These are phyloP conservation scores for Phorcus lineatus DNA, from an alignment of 2,888 invertebrate genomes.

Conservation along the genomic window DNA sequence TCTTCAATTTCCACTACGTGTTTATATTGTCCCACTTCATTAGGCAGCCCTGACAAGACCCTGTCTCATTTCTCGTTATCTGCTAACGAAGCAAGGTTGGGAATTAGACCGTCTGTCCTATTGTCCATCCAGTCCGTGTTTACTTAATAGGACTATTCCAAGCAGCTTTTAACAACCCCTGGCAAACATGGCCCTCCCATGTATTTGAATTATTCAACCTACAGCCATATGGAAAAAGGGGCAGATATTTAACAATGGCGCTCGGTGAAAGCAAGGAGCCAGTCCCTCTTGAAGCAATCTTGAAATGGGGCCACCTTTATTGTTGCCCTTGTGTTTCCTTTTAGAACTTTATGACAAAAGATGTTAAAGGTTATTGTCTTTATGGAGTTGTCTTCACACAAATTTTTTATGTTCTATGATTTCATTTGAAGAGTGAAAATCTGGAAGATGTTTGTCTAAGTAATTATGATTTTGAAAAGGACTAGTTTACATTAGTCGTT, in stretches of 20 bases:
- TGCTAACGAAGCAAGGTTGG: not conserved
- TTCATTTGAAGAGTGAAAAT: no score
- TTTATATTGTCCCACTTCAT: slow-evolving; percentile 2
- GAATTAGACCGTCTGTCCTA: slow-evolving; percentile 15
- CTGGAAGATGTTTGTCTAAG: no score
- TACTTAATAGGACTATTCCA: slow-evolving; percentile 8
- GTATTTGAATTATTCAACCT: not conserved
- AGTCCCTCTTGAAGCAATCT: no score
- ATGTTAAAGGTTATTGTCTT: no score
- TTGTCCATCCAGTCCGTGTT: slow-evolving; percentile 1
- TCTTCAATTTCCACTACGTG: not conserved
- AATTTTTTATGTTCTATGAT: no score
- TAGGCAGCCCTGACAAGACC: not conserved
- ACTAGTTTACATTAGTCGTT: no score
- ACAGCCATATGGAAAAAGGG: not conserved
- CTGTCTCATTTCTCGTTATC: not conserved
- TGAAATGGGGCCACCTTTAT: no score
- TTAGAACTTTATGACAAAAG: no score
- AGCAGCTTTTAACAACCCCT: slow-evolving; percentile 4
- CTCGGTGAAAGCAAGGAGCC: no score
- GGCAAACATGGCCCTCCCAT: not conserved
- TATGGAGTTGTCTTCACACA: no score
- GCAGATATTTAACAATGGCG: not conserved
- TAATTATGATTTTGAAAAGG: no score
- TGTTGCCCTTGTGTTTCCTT: no score